Evolutionary conservation across 2,888 invertebrate species (phyloP).

Genomic region (Noctua fimbriata): DNA sequence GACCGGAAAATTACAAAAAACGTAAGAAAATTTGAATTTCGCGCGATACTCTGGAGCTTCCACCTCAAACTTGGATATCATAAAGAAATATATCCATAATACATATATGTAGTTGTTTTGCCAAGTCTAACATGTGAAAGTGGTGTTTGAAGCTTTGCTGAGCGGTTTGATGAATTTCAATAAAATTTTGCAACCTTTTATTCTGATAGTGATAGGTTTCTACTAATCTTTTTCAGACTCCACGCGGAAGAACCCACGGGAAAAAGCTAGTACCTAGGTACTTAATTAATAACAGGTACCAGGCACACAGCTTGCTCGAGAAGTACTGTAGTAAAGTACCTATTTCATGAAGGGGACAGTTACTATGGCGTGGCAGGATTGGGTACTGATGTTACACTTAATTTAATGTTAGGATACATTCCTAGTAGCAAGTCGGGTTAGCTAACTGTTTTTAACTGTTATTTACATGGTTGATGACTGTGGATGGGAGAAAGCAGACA

Average conservation of each 20-base stretch:
- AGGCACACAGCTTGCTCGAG: not conserved
- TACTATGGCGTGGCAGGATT: conserved; percentile 16
- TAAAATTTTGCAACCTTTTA: too few species aligned
- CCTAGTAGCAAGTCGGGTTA: not conserved
- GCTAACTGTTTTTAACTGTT: not conserved
- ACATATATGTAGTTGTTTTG: too few species aligned
- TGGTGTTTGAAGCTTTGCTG: too few species aligned
- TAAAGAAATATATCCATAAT: too few species aligned
- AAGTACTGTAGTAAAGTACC: not conserved
- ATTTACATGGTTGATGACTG: not conserved
- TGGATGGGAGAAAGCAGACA: too few species aligned
- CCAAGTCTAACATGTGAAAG: too few species aligned
- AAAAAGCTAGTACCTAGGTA: not conserved
- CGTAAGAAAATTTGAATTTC: too few species aligned
- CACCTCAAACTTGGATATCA: too few species aligned
- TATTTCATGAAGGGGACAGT: not conserved
- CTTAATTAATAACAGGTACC: conserved; percentile 1
- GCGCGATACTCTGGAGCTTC: too few species aligned
- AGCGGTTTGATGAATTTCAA: too few species aligned
- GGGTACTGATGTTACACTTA: conserved; percentile 11
- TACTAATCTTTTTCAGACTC: not conserved
- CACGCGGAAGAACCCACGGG: too few species aligned
- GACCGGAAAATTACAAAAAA: too few species aligned
- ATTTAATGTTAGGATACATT: conserved; percentile 5
- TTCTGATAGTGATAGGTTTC: not conserved